These are phyloP conservation scores for Agriopis aurantiaria DNA, from an alignment of 2,888 invertebrate species.

Conservation along the genomic window DNA sequence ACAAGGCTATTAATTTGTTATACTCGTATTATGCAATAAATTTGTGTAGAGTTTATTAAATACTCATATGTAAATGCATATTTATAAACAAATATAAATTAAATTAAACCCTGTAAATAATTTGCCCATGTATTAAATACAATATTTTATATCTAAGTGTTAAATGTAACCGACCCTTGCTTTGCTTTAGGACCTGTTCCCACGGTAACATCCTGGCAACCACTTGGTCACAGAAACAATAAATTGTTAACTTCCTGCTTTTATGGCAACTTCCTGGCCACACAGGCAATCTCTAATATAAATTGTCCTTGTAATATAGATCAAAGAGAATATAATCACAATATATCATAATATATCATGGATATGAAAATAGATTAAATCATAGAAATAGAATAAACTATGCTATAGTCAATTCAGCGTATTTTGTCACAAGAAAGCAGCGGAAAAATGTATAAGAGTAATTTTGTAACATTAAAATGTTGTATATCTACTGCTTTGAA, in stretches of 20 bases:
- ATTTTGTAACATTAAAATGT: too few species aligned
- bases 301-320: too few species aligned
- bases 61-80: neutral
- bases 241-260: constrained; percentile 5
- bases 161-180: neutral
- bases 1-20: neutral
- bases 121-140: constrained; percentile 1
- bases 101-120: constrained; percentile 7
- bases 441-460: too few species aligned
- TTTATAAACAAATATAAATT: neutral
- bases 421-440: too few species aligned
- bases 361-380: too few species aligned
- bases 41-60: neutral
- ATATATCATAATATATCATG: too few species aligned
- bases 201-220: constrained; percentile 1
- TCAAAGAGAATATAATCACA: too few species aligned
- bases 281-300: neutral
- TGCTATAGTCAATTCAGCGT: too few species aligned
- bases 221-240: neutral
- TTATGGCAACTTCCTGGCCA: constrained; percentile 1
- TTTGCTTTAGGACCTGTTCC: neutral
- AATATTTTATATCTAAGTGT: neutral
- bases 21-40: constrained; percentile 1
- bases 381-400: too few species aligned
- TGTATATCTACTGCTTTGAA: too few species aligned